A percentile compares a stretch with the other conserved stretches of the same genome.
These are phyloP conservation scores for Ariolimax columbianus DNA, from an alignment of 2,888 invertebrate species.

Conservation along the genomic window DNA sequence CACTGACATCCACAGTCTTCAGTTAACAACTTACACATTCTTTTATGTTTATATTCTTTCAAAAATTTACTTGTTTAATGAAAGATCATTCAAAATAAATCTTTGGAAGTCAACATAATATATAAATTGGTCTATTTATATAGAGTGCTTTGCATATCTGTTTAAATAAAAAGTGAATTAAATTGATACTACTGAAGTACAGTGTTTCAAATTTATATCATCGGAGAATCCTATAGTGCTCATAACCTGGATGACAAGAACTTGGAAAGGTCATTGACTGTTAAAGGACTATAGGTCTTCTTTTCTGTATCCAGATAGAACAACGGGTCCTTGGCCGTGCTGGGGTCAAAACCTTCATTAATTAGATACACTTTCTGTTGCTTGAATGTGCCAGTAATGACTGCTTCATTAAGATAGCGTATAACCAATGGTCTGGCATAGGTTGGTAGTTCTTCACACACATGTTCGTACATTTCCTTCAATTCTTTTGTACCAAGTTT, in stretches of 20 bases:
- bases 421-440: constrained; percentile 71
- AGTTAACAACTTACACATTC: too few relatives aligned
- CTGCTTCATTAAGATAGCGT: constrained; percentile 59
- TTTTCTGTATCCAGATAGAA: constrained; percentile 59
- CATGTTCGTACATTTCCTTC: constrained; percentile 57
- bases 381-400: constrained; percentile 69
- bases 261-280: constrained; percentile 30
- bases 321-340: constrained; percentile 57
- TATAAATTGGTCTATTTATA: too few relatives aligned
- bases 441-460: constrained; percentile 60
- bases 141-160: too few relatives aligned
- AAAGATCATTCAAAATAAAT: too few relatives aligned
- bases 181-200: too few relatives aligned
- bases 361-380: constrained; percentile 61
- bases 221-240: not conserved
- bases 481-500: constrained; percentile 50
- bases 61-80: too few relatives aligned
- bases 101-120: too few relatives aligned
- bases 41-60: too few relatives aligned
- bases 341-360: constrained; percentile 65
- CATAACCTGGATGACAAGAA: constrained; percentile 60
- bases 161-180: too few relatives aligned
- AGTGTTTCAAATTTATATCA: not conserved
- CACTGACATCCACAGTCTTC: too few relatives aligned
- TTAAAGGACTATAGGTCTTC: constrained; percentile 57